Evolutionary conservation across 2,888 invertebrate genomes (phyloP).

Genomic region (Vandiemenella viatica): DNA sequence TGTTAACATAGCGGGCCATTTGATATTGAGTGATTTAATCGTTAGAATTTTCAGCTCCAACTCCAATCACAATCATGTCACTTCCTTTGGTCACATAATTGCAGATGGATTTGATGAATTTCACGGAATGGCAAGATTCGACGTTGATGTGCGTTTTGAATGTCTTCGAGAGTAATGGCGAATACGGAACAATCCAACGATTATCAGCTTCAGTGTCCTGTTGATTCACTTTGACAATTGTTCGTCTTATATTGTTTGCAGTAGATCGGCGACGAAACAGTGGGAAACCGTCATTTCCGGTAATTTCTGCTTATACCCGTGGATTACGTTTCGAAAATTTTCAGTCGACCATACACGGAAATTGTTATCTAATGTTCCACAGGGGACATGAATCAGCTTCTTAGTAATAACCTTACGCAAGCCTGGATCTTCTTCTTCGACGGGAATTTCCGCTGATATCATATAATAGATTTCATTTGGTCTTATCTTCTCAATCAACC

Average conservation of each 20-base stretch:
- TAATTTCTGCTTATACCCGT: too few species aligned
- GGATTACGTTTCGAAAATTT: too few species aligned
- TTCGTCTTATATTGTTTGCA: slow-evolving; percentile 18
- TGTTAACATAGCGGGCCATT: slow-evolving; percentile 20
- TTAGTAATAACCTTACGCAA: slow-evolving; percentile 23
- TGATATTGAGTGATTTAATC: slow-evolving; percentile 22
- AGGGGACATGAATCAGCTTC: slow-evolving; percentile 26
- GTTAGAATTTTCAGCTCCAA: slow-evolving; percentile 18
- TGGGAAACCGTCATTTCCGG: too few species aligned
- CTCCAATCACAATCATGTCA: too few species aligned
- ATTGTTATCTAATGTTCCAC: slow-evolving; percentile 23
- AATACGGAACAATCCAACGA: too few species aligned
- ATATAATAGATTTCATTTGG: slow-evolving; percentile 18
- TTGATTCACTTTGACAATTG: slow-evolving; percentile 16
- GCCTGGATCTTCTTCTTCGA: slow-evolving; percentile 18
- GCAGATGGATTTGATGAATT: slow-evolving; percentile 19
- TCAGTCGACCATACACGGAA: slow-evolving; percentile 20
- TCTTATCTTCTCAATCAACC: slow-evolving; percentile 4
- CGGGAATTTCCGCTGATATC: slow-evolving; percentile 24
- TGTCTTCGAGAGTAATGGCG: slow-evolving; percentile 13
- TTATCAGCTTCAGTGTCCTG: too few species aligned
- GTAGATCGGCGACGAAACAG: slow-evolving; percentile 8
- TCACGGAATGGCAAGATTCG: not conserved
- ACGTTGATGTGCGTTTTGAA: slow-evolving; percentile 18
- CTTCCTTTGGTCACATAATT: slow-evolving; percentile 20